Evolutionary conservation across 2,113 vertebrate genomes (phyloP).

Genomic region (Salminus brasiliensis): DNA sequence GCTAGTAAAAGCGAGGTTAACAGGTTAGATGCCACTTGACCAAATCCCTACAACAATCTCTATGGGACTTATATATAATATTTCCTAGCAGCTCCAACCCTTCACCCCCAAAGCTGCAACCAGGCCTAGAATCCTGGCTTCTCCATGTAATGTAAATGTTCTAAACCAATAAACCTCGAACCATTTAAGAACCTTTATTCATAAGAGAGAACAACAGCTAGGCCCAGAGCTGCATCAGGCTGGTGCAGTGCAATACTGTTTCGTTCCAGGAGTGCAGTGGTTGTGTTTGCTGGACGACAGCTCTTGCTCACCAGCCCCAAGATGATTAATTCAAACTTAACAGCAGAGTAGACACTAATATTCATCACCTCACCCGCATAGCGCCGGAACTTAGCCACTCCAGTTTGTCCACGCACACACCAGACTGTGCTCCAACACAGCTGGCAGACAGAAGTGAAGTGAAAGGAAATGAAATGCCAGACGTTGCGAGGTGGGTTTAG

Average conservation of each 20-base stretch:
- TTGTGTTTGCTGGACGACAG: conserved; percentile 51
- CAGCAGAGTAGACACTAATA: conserved; percentile 55
- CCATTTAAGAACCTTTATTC: neutral
- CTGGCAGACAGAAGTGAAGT: conserved; percentile 41
- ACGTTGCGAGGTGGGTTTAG: neutral
- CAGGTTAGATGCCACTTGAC: no score
- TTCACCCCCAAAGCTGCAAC: no score
- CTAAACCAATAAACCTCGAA: no score
- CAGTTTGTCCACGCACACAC: conserved; percentile 41
- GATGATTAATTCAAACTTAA: conserved; percentile 59
- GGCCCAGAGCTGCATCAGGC: conserved; percentile 16
- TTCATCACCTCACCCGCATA: conserved; percentile 55
- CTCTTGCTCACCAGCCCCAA: conserved; percentile 40
- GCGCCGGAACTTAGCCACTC: conserved; percentile 46
- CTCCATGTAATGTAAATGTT: no score
- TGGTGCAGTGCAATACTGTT: conserved; percentile 14
- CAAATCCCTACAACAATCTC: no score
- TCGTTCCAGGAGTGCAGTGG: conserved; percentile 24
- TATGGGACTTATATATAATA: no score
- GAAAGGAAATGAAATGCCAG: conserved; percentile 11
- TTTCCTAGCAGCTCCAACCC: no score
- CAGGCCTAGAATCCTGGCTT: no score
- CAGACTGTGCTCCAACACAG: conserved; percentile 36
- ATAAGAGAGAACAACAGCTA: conserved; percentile 26
- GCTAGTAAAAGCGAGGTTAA: no score